Base-by-base conservation (phyloP, 2,888 invertebrate species). In the Volucella zonaria region DNA sequence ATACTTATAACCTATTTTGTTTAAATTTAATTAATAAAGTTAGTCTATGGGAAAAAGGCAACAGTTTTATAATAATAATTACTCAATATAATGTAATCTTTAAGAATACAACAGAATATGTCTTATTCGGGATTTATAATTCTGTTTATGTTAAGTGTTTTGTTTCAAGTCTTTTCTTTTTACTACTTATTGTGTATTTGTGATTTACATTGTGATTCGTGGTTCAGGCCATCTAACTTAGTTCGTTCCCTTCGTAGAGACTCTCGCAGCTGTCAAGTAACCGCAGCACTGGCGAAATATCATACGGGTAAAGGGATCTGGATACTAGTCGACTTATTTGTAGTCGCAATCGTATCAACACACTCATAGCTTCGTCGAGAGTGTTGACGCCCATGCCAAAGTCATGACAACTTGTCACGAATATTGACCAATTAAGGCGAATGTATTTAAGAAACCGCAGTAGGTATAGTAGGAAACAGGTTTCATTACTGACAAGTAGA, bases 401-500 rank as follows among this genome's bases (percentile, higher is more conserved):
- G 49, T 94, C 93, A 76, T 95, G 95, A 89, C 97, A 97, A 80
- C 96, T 96, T 62, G 94, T 93, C 6, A 96, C 94, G 90, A 97
- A 97, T 89, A 95, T 96, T 0, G 95, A 93, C 97, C 97, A 97
- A 90, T 97, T 96, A 87, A 95, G 94, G 86, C 95, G 93, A 2
- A 96, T 95, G 92, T 96, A 97, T 89, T 97, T 97, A 74, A 97
- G 93, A 90, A 97, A 96, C 89, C 97, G 93, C 86, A 97, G 92
- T 88, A 97, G 92, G 91, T 97, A 97, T 47, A 97, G 92, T 71
- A 97, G 92, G 90, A 97, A 97, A 91, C 97, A 97, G 2, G 97
- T 97, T 91, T 97, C 97, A 89, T 97, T 97, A 89, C 96, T 97
- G 14, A 97, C 96, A 87, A 97, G 93, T 89, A 97, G 95, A 91